Base-by-base conservation (phyloP, 2,113 vertebrate species). In the Psittacula cyanocephala region DNA sequence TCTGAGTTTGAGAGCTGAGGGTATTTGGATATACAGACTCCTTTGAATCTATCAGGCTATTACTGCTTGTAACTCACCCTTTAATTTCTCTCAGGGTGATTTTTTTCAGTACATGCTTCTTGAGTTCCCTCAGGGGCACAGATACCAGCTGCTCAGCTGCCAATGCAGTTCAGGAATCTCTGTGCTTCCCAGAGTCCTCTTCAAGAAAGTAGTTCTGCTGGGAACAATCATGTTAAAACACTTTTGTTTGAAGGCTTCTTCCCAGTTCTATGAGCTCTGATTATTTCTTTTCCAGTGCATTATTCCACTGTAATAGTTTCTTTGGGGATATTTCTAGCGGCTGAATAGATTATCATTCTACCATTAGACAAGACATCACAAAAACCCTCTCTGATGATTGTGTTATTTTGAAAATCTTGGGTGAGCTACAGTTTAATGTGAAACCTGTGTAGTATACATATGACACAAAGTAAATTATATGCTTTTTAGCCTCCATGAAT, bases 241-340 rank as follows among this genome's bases (percentile, higher is more conserved):
- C 53, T 91, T 77, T 10, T 76, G 41, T 84, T 82, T 70, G 60
- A 91, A 88, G 69, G 55, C 13, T 86, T 92, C 81, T 76, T 75
- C 64, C 52, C 43, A 50, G 24, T 72, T 91, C 69, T 55, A 7
- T 67, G 27, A 62, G 33, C 37, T 91, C 52, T 81, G 46, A 55
- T 60, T 95, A 62, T 70, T 64, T 87, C 47, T 89, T 95, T 88
- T 92, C 49, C 81, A 65, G 77, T 65, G 39, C 19, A 44, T 93
- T 80, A 74, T 69, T 83, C 39, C 49, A 68, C n/a, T 53, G 28
- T 70, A 69, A 84, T 87, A 79, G 62, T 64, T 95, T 95, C 74
- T 79, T 82, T 83, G 87, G 70, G 85, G 37, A 29, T 47, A 44
- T 78, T 95, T 93, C 86, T 87, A 91, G 79, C 31, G 87, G 49